Base-by-base conservation (phyloP, 1,140 invertebrate genomes). In the Drosophila bocqueti region DNA sequence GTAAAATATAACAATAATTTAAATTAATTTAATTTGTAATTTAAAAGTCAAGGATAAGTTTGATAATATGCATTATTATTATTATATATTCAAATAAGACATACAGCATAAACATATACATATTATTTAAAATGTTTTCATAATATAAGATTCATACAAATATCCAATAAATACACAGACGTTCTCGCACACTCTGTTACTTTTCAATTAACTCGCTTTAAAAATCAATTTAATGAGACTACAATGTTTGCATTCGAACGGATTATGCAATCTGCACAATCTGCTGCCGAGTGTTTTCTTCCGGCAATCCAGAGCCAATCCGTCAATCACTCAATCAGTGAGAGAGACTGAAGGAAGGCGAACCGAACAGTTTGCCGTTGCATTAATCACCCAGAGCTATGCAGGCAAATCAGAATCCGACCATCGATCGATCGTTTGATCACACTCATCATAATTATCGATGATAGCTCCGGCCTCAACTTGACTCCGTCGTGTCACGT, bases 241-340 rank as follows among this genome's bases (percentile, higher is more conserved):
- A 64, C 43, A 42, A 36, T 71, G 64, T 36, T 61, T 72, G 55
- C 49, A 60, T 68, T 67, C 36, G n/a, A 79, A 54, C 75, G 76
- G 66, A 78, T 79, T 79, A 79, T 72, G 75, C 76, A 79, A 79
- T 79, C 52, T 55, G 34, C 21, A 55, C 75, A 78, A 52, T 52
- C 49, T 52, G 2, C 36, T 43, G 43, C 40, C 46, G 31, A 72
- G 62, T 72, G 54, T 57, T 72, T 50, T 72, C 67, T 73, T 73
- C 81, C 84, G 84, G 84, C 80, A 81, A 87, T 55, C 34, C 52
- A 18, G 49, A 83, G 76, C 77, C 83, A 83, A 87, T 87, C 83
- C 59, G 61, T 71, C 67, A 67, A 71, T 71, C 67, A 71, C 38
- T 69, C 66, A 69, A 69, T 69, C 66, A 72, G 52, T 55, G 38